These are phyloP conservation scores for Epinephelus coioides DNA, from an alignment of 2,797 vertebrate genomes.

Conservation along the genomic window DNA sequence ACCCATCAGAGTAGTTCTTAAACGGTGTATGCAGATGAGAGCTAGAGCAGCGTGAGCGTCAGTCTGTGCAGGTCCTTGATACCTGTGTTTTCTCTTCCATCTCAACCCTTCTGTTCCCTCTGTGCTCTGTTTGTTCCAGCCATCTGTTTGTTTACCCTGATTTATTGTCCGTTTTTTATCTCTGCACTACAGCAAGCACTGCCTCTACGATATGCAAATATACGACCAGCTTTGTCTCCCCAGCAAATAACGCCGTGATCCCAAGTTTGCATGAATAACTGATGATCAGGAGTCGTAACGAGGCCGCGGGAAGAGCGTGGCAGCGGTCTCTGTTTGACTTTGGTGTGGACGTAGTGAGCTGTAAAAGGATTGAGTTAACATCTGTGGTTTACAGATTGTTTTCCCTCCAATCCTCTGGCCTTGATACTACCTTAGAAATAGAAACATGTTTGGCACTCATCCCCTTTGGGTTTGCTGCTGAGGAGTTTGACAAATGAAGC, in stretches of 20 bases:
- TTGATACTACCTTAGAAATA: slow-evolving; percentile 22
- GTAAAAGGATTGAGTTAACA: slow-evolving; percentile 19
- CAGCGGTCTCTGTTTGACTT: slow-evolving; percentile 14
- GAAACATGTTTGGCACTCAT: slow-evolving; percentile 23
- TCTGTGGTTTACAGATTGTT: slow-evolving; percentile 29
- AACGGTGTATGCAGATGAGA: slow-evolving; percentile 30
- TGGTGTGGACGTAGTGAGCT: not conserved
- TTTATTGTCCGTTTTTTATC: slow-evolving; percentile 78
- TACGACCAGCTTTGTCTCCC: slow-evolving; percentile 66
- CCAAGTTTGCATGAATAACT: slow-evolving; percentile 53
- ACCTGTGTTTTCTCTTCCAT: slow-evolving; percentile 49
- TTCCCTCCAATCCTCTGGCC: slow-evolving; percentile 8
- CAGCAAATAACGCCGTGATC: slow-evolving; percentile 51
- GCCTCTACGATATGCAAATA: slow-evolving; percentile 75
- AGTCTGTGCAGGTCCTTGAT: slow-evolving; percentile 38
- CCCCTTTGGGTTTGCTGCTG: slow-evolving; percentile 26
- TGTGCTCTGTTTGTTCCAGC: slow-evolving; percentile 59
- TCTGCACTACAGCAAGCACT: slow-evolving; percentile 52
- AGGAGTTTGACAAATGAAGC: slow-evolving; percentile 61
- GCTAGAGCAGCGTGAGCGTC: slow-evolving; percentile 21
- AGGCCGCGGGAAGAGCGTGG: not conserved
- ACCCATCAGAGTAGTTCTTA: slow-evolving; percentile 16
- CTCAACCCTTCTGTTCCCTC: slow-evolving; percentile 56
- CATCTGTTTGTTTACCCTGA: slow-evolving; percentile 78
- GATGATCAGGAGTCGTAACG: slow-evolving; percentile 43